Conservation (phyloP, 2,113 vertebrate species). For the Synodontis membranacea region DNA sequence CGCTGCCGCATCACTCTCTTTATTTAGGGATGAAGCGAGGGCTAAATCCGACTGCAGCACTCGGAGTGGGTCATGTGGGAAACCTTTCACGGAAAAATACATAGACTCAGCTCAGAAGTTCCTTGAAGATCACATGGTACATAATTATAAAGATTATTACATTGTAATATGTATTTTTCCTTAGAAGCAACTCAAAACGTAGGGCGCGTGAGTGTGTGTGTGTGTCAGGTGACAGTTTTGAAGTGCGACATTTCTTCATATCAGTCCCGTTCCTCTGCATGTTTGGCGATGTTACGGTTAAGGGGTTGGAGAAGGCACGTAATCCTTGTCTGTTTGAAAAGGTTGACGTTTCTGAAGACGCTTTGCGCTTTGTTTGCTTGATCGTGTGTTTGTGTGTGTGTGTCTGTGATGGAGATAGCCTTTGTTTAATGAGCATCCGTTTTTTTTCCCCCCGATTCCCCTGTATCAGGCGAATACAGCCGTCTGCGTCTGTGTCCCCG, state of each 20-base stretch:
- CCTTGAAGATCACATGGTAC: not conserved
- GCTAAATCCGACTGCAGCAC: not conserved
- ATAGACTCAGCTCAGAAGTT: not conserved
- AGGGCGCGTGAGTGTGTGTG: not conserved
- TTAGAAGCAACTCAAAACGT: not conserved
- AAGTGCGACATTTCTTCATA: slow-evolving; percentile 13
- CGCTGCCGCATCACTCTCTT: not conserved
- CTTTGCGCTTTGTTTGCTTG: slow-evolving; percentile 12
- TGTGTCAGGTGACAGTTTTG: not conserved
- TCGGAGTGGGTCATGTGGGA: not conserved
- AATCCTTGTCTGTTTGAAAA: slow-evolving; percentile 33
- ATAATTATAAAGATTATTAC: not conserved
- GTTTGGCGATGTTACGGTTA: not conserved
- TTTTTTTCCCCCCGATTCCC: not conserved
- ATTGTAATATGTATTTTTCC: too few relatives aligned
- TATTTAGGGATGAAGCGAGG: not conserved
- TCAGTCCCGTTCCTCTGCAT: slow-evolving; percentile 6
- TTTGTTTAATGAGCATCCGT: slow-evolving; percentile 31
- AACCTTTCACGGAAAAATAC: too few relatives aligned
- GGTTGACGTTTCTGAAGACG: slow-evolving; percentile 24
- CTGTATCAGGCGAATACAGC: slow-evolving; percentile 6
- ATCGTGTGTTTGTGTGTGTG: not conserved
- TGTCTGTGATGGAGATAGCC: not conserved
- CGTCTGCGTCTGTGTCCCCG: not conserved
- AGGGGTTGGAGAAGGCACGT: not conserved